Evolutionary conservation across 2,797 vertebrate genomes (phyloP).

Genomic region (Neosilurus hyrtlii): DNA sequence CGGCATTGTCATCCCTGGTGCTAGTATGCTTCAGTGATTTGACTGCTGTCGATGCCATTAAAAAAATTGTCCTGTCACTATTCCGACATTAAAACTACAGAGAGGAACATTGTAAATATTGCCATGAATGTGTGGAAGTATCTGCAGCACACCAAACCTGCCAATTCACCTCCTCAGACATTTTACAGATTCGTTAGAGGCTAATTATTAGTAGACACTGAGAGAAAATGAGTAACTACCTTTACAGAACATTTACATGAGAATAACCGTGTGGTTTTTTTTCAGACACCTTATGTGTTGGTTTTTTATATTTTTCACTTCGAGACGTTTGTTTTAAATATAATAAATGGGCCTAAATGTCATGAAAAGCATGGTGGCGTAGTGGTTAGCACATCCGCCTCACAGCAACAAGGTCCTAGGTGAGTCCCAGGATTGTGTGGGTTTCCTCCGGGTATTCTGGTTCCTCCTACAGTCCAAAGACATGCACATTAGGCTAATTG

Average conservation of each 20-base stretch:
- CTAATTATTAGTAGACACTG: conserved; percentile 9
- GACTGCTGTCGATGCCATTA: conserved; percentile 24
- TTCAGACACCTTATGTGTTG: not conserved
- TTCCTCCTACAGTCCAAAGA: too few species aligned
- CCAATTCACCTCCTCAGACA: conserved; percentile 2
- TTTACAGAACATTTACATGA: not conserved
- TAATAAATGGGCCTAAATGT: too few species aligned
- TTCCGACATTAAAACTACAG: conserved; percentile 14
- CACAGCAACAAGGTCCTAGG: too few species aligned
- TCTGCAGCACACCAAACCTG: not conserved
- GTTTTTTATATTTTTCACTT: not conserved
- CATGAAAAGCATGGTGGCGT: too few species aligned
- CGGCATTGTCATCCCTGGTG: conserved; percentile 27
- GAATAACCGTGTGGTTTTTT: not conserved
- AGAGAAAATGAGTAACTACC: not conserved
- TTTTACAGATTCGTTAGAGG: conserved; percentile 1
- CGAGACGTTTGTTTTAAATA: too few species aligned
- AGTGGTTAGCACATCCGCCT: too few species aligned
- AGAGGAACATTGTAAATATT: not conserved
- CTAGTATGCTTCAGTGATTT: conserved; percentile 23
- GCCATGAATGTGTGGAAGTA: not conserved
- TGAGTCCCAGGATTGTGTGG: too few species aligned
- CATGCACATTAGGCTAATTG: too few species aligned
- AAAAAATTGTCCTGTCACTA: conserved; percentile 5
- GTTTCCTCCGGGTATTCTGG: too few species aligned